Evolutionary conservation across 2,797 vertebrate genomes (phyloP).

Genomic region (Gambelia wislizenii): DNA sequence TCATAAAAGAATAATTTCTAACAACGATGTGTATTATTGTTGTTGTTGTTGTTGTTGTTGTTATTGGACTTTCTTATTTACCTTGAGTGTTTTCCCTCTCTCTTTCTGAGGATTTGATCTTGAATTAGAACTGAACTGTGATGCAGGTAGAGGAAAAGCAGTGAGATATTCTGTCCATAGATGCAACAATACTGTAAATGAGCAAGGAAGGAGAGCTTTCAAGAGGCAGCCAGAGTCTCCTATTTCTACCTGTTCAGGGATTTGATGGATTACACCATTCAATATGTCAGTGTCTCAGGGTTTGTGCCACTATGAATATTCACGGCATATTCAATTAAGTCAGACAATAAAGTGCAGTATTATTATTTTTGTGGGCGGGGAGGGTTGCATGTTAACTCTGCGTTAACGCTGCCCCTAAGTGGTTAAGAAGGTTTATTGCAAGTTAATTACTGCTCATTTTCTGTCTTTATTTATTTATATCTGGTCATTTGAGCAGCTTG

Average conservation of each 20-base stretch:
- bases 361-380: slow-evolving; percentile 9
- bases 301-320: slow-evolving; percentile 70
- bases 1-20: slow-evolving; percentile 45
- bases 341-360: slow-evolving; percentile 64
- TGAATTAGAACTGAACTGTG: slow-evolving; percentile 82
- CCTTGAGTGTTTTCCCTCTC: slow-evolving; percentile 53
- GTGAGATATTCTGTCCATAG: slow-evolving; percentile 73
- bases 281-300: slow-evolving; percentile 27
- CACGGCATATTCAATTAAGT: slow-evolving; percentile 56
- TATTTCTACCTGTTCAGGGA: slow-evolving; percentile 2
- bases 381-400: slow-evolving; percentile 70
- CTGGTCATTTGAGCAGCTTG: neutral
- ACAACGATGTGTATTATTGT: slow-evolving; percentile 42
- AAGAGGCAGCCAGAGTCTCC: slow-evolving; percentile 21
- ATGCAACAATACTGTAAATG: slow-evolving; percentile 41
- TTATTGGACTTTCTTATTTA: slow-evolving; percentile 56
- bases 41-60: too few relatives aligned
- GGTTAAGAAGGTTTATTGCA: slow-evolving; percentile 87
- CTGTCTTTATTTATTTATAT: slow-evolving; percentile 64
- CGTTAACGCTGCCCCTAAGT: slow-evolving; percentile 88
- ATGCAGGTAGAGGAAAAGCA: slow-evolving; percentile 84
- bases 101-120: slow-evolving; percentile 82
- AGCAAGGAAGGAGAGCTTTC: slow-evolving; percentile 35
- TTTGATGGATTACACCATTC: slow-evolving; percentile 61
- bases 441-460: slow-evolving; percentile 71